Evolutionary conservation across 1,140 invertebrate species (phyloP), one percentile per base, ranked within the genome.

Genomic region (Caenorhabditis tropicalis): DNA sequence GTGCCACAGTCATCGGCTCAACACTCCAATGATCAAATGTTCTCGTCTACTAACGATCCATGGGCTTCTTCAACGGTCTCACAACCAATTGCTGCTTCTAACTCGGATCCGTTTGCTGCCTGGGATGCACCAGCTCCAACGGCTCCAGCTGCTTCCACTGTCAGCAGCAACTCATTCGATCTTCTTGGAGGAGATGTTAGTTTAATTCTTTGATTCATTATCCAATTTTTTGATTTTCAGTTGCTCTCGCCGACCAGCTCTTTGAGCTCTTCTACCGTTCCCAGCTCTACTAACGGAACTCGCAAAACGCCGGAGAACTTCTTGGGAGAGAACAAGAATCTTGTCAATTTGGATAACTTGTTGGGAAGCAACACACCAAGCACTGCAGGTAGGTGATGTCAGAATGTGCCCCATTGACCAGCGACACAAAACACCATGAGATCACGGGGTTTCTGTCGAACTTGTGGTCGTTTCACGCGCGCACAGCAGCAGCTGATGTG

Each of bases 311-410:
- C 96, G 10, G 95, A 96, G 88, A 94, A 94, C 88, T 98, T 98
- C 92, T 93, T 98, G 9, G 96, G 96, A 24, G 95, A 97, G 92
- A 98, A 98, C 92, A 96, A 95, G 27, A 94, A 94, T 87, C 93
- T 98, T 84, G 96, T 98, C 53, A 98, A 98, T 93, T 93, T 98
- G 89, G 96, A 98, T 92, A 96, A 97, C 92, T 93, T 98, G 89
- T 95, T 98, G 84, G 95, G 95, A 49, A 87, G 90, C 84, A 33
- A 79, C 51, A 24, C 58, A 58, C 65, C 88, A 74, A 79, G 39
- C 81, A 46, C 88, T 65, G 39, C 80, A 82, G 81, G 86, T 86
- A 51, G 29, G 56, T 29, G 12, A 16, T 46, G 10, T 6, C 21
- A 79, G 12, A 46, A n/a, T 81, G 1, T 9, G 6, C 10, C 1